phyloP scores from a whole-genome alignment of 2,888 invertebrate species.

The Calameuta idolon region DNA sequence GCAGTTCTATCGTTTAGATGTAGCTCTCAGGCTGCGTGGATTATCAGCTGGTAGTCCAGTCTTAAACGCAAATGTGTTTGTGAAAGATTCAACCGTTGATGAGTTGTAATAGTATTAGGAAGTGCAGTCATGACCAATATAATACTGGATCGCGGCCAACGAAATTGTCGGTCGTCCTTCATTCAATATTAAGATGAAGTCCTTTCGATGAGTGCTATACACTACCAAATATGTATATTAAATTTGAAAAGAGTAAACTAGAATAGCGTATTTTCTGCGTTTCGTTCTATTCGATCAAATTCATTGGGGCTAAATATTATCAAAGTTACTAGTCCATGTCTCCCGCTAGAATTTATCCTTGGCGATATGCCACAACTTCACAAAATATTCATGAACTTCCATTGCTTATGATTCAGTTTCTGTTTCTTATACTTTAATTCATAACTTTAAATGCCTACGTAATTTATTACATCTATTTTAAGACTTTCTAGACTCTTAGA shows the following conservation, averaged over 20 bases:
- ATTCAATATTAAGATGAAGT: slow-evolving; percentile 13
- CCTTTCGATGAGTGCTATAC: background rate
- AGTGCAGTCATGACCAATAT: slow-evolving; percentile 2
- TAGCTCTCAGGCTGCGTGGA: background rate
- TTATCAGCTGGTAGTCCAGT: background rate
- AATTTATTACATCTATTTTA: background rate
- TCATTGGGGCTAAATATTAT: background rate
- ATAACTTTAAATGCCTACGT: background rate
- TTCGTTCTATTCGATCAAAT: background rate
- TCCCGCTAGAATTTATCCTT: background rate
- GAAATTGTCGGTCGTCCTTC: slow-evolving; percentile 27
- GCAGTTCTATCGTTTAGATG: background rate
- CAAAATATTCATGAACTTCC: background rate
- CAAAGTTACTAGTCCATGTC: background rate
- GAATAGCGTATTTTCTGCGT: background rate
- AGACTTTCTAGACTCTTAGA: background rate
- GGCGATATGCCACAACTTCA: background rate
- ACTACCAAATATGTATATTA: too few species aligned
- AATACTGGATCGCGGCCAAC: slow-evolving; percentile 38
- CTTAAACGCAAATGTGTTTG: background rate
- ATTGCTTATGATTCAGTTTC: background rate
- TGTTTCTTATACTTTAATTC: background rate
- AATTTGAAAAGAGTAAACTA: too few species aligned
- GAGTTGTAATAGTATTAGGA: background rate
- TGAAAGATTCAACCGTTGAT: background rate